phyloP scores from a whole-genome alignment of 2,113 vertebrate species.

The Sapayoa aenigma region DNA sequence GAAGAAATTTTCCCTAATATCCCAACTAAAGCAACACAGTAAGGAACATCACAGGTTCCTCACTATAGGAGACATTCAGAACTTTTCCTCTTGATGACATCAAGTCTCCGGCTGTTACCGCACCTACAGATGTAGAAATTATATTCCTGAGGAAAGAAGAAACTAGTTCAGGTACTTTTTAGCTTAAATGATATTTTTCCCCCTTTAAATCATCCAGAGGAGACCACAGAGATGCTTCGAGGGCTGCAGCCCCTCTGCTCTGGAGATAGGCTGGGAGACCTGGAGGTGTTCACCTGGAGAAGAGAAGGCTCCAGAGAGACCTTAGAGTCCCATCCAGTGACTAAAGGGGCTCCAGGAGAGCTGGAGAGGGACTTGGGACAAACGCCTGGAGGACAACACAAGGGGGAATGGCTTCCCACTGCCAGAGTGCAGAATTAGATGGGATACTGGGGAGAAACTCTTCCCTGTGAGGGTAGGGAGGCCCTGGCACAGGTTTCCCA shows the following conservation, averaged over 20 bases:
- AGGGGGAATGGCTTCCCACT: no score
- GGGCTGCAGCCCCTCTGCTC: neutral
- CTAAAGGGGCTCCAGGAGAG: neutral
- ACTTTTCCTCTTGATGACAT: neutral
- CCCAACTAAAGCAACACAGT: neutral
- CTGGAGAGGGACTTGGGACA: neutral
- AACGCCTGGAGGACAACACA: neutral
- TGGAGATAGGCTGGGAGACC: neutral
- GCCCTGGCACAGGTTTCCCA: neutral
- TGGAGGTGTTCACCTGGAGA: neutral
- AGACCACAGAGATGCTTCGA: no score
- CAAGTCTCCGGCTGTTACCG: neutral
- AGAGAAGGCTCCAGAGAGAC: neutral
- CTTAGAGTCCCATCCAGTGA: neutral
- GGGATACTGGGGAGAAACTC: neutral
- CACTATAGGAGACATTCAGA: rapidly evolving
- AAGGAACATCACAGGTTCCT: neutral
- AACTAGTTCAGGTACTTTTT: neutral
- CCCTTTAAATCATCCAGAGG: neutral
- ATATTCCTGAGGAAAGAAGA: neutral
- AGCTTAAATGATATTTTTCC: neutral
- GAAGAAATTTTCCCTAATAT: neutral
- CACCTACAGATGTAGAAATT: neutral
- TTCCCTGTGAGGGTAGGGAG: neutral
- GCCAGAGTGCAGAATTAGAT: no score